A percentile compares a stretch with the other conserved stretches of the same genome.
phyloP scores from a whole-genome alignment of 2,113 vertebrate species.

The Phrynocephalus versicolor region DNA sequence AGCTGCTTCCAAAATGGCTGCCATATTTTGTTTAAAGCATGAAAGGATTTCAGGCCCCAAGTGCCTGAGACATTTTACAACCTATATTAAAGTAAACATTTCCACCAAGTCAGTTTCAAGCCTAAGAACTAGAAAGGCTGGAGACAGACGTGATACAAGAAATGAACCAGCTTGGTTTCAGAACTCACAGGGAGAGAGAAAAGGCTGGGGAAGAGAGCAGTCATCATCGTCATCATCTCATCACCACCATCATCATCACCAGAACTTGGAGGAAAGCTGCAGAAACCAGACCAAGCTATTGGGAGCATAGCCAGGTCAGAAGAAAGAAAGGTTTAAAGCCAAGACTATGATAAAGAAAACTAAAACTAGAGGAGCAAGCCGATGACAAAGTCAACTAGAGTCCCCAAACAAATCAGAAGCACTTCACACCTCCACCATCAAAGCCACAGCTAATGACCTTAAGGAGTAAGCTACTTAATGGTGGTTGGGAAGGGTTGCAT shows the following conservation, averaged over 20 bases:
- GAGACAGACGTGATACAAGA: conserved; percentile 6
- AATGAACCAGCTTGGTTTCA: background rate
- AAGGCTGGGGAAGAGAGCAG: background rate
- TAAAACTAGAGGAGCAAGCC: background rate
- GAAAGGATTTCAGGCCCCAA: conserved; percentile 47
- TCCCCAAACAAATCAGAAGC: too few species aligned
- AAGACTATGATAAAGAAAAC: background rate
- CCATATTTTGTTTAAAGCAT: conserved; percentile 43
- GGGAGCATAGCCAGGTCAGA: background rate
- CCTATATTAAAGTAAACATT: conserved; percentile 49
- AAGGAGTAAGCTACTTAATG: too few species aligned
- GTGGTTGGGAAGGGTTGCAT: too few species aligned
- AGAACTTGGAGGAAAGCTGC: too few species aligned
- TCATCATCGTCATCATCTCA: background rate
- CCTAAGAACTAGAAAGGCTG: background rate
- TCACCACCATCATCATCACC: background rate
- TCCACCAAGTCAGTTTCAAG: conserved; percentile 22
- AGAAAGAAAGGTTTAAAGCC: background rate
- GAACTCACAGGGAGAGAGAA: background rate
- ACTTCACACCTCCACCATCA: too few species aligned
- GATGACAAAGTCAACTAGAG: background rate
- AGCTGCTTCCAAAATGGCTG: conserved; percentile 50
- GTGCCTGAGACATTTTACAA: conserved; percentile 56
- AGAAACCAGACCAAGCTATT: background rate
- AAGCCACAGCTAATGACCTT: too few species aligned